These are phyloP conservation scores for Papilio dardanus DNA, from an alignment of 1,140 invertebrate species.

Conservation along the genomic window DNA sequence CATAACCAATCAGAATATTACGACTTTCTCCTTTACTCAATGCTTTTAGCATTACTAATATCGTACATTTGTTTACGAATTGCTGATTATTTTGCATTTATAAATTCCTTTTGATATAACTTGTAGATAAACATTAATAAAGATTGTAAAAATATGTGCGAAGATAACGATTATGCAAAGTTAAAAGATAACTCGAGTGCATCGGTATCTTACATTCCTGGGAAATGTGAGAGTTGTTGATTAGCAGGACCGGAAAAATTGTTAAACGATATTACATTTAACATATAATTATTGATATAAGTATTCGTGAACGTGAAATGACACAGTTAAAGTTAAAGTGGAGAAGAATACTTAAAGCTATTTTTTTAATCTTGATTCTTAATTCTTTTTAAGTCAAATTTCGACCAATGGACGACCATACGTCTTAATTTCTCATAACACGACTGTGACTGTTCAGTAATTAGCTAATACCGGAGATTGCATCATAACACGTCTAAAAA, in stretches of 20 bases:
- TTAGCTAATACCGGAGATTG: not conserved
- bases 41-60: not conserved
- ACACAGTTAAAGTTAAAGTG: too few relatives aligned
- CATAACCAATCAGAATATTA: not conserved
- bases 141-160: constrained; percentile 14
- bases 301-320: too few relatives aligned
- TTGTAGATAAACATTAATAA: constrained; percentile 22
- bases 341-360: too few relatives aligned
- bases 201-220: not conserved
- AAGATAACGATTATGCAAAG: constrained; percentile 19
- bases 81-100: constrained; percentile 9
- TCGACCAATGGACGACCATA: too few relatives aligned
- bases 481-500: constrained; percentile 10
- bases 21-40: not conserved
- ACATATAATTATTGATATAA: not conserved
- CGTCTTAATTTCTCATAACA: not conserved
- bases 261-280: not conserved
- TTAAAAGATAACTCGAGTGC: not conserved
- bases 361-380: too few relatives aligned
- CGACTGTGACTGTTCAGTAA: not conserved
- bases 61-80: constrained; percentile 13
- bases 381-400: too few relatives aligned
- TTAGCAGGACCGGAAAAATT: not conserved
- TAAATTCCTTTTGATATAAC: constrained; percentile 6
- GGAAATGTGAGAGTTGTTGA: not conserved